Percentiles rank a stretch among this genome's conserved stretches.
phyloP scores from a whole-genome alignment of 2,888 invertebrate genomes.

The Tetropium fuscum region DNA sequence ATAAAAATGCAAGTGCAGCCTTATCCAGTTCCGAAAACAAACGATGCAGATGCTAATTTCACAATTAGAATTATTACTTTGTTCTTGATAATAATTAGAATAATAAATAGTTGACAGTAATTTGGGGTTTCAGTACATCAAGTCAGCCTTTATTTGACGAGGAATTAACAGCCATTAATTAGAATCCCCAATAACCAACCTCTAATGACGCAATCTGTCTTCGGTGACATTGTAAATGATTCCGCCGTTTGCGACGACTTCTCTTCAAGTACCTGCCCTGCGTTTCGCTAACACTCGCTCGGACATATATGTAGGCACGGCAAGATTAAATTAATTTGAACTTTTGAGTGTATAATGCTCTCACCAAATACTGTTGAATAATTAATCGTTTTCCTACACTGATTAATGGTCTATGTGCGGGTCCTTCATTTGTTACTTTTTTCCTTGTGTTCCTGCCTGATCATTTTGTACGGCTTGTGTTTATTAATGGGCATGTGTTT shows the following conservation, averaged over 20 bases:
- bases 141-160: no score
- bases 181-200: background rate
- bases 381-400: conserved; percentile 30
- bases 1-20: no score
- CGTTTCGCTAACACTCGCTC: conserved; percentile 10
- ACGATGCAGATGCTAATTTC: no score
- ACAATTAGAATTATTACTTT: no score
- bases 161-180: background rate
- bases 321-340: conserved; percentile 30
- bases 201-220: conserved; percentile 2
- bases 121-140: no score
- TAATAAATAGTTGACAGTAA: no score
- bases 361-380: conserved; percentile 23
- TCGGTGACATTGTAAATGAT: conserved; percentile 6
- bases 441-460: conserved; percentile 16
- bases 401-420: conserved; percentile 36
- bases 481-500: conserved; percentile 26
- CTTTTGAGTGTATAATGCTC: conserved; percentile 30
- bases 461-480: conserved; percentile 21
- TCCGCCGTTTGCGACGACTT: background rate
- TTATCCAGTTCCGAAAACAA: no score
- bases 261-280: background rate
- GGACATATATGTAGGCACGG: conserved; percentile 30
- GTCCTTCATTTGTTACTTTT: conserved; percentile 38
- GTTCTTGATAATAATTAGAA: no score